phyloP scores from a whole-genome alignment of 1,140 invertebrate species.

The Schlechtendalia chinensis region DNA sequence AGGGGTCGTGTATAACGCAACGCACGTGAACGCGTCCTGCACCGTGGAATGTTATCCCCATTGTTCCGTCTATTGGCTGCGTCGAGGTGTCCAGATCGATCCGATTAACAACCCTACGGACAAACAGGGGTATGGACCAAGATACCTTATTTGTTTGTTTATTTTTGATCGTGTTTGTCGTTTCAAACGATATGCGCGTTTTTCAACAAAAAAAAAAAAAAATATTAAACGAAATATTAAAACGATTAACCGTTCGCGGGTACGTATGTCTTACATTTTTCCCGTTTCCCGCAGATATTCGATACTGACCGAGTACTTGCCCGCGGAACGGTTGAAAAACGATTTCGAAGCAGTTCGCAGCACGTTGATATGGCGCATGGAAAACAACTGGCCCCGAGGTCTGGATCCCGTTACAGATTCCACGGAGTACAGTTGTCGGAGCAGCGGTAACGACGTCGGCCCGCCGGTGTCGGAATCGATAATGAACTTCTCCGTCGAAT shows the following conservation, averaged over 20 bases:
- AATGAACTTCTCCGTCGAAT: slow-evolving; percentile 82
- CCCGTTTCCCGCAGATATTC: slow-evolving; percentile 61
- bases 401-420: slow-evolving; percentile 75
- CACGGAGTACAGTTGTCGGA: slow-evolving; percentile 80
- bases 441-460: slow-evolving; percentile 70
- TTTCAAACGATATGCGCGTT: too few relatives aligned
- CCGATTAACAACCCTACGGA: slow-evolving; percentile 53
- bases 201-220: too few relatives aligned
- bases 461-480: slow-evolving; percentile 70
- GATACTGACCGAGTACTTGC: slow-evolving; percentile 65
- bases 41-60: slow-evolving; percentile 84
- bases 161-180: too few relatives aligned
- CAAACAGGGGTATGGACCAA: slow-evolving; percentile 23
- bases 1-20: slow-evolving; percentile 72
- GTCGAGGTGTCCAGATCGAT: slow-evolving; percentile 68
- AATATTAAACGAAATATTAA: too few relatives aligned
- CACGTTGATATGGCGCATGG: slow-evolving; percentile 78
- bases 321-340: slow-evolving; percentile 70
- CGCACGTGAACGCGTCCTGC: slow-evolving; percentile 73
- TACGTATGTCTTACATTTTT: too few relatives aligned
- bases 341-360: slow-evolving; percentile 85
- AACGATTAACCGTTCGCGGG: too few relatives aligned
- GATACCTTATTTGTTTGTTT: too few relatives aligned
- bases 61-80: slow-evolving; percentile 80
- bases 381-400: slow-evolving; percentile 68